Percentiles rank a stretch among this genome's conserved stretches.
Conservation (phyloP, 2,797 vertebrate species). For the Oryzias dopingdopingensis region DNA sequence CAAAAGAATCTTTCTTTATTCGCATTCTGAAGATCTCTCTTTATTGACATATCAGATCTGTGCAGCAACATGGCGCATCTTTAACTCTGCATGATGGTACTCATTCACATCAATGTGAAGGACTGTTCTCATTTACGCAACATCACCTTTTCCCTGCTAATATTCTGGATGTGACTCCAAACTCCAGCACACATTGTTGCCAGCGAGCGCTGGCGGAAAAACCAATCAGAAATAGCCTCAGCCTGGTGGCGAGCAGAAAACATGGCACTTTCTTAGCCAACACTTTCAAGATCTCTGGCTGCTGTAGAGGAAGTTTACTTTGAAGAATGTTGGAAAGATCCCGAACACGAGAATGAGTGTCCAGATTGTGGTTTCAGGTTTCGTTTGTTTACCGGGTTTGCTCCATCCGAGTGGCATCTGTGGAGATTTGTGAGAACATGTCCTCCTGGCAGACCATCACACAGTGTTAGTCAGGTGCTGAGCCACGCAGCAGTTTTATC, state of each 20-base stretch:
- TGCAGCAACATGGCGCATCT: no score
- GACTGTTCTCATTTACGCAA: constrained; percentile 9
- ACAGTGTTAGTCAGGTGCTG: constrained; percentile 13
- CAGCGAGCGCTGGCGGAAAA: constrained; percentile 20
- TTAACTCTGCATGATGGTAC: no score
- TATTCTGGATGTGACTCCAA: constrained; percentile 6
- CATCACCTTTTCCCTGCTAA: constrained; percentile 19
- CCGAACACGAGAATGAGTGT: constrained; percentile 2
- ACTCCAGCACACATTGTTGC: constrained; percentile 21
- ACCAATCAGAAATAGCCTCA: constrained; percentile 13
- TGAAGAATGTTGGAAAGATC: constrained; percentile 7
- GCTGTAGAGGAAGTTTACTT: background rate
- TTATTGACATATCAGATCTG: no score
- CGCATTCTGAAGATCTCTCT: no score
- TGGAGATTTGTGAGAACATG: constrained; percentile 19
- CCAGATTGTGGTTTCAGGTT: constrained; percentile 1
- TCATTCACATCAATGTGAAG: constrained; percentile 10
- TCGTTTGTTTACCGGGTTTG: constrained; percentile 17
- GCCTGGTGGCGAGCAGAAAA: background rate
- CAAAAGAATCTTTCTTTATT: no score
- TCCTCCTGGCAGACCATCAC: constrained; percentile 25
- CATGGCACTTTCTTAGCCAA: constrained; percentile 13
- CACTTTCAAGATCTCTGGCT: constrained; percentile 9
- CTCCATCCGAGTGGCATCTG: constrained; percentile 5
- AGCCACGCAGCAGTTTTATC: constrained; percentile 14